Evolutionary conservation across 2,113 vertebrate species (phyloP), one percentile per base, ranked within the genome.

Genomic region (Nothocercus nigrocapillus): DNA sequence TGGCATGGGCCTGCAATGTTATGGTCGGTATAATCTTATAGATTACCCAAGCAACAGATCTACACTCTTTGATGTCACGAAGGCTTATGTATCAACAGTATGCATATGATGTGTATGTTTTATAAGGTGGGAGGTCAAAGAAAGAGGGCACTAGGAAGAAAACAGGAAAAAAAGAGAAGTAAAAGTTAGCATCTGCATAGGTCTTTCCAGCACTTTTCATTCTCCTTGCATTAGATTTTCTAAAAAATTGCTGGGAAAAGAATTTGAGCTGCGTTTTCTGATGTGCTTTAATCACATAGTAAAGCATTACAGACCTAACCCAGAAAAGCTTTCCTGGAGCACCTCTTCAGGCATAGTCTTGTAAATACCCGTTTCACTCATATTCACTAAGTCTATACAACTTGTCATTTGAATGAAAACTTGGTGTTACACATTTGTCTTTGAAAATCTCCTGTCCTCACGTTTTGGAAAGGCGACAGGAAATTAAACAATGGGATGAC

Each of bases 11-110:
- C 92, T 94, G 72, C 88, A 67, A 25, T 1, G 72, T 96, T 97
- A 96, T 91, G 93, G 81, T 96, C 17, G 1, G 58, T 96, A 94
- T 97, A 97, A 95, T 75, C 96, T 97, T 92, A 91, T 49, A 76
- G 94, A 96, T 95, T 95, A 93, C 79, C 82, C 68, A 36, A 95
- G 64, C 64, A 95, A 91, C 89, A 97, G 54, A 90, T 58, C 44
- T 86, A 84, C 63, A 74, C 75, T 42, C 92, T 96, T 96, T 96
- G 88, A 97, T 96, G 93, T 92, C 86, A 70, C 51, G 89, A 94
- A 97, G 69, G 40, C 32, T 7, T 95, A 59, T 90, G 69, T 89
- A 62, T 47, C 34, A 25, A 24, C 13, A 11, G 51, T 38, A 63
- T 2, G 1, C 8, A 6, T 18, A 54, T 7, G 27, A 45, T 8